A percentile compares a stretch with the other conserved stretches of the same genome.
These are phyloP conservation scores for Mus pahari DNA, from an alignment of 2,113 vertebrate genomes.

Conservation along the genomic window DNA sequence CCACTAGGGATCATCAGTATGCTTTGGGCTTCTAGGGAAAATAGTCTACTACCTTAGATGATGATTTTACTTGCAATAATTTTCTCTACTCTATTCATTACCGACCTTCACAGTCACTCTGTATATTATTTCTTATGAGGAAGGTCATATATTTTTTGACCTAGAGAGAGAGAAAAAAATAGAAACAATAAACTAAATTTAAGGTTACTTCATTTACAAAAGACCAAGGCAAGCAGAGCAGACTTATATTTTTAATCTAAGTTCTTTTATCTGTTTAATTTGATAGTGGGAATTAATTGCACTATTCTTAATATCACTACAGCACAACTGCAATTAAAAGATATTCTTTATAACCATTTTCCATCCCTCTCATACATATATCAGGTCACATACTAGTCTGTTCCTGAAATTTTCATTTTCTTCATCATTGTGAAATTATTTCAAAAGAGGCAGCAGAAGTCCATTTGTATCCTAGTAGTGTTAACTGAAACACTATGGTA, in stretches of 20 bases:
- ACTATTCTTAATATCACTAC: conserved; percentile 61
- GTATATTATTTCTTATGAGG: not conserved
- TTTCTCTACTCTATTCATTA: not conserved
- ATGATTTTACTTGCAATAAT: conserved; percentile 40
- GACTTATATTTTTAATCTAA: conserved; percentile 72
- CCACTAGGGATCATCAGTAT: not conserved
- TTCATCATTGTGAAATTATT: conserved; percentile 50
- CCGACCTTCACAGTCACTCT: conserved; percentile 20
- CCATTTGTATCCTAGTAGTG: conserved; percentile 48
- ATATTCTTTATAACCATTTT: conserved; percentile 21
- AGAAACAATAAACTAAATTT: conserved; percentile 46
- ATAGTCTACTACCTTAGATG: not conserved
- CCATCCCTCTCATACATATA: conserved; percentile 8
- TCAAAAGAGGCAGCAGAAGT: conserved; percentile 40
- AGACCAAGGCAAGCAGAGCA: conserved; percentile 57
- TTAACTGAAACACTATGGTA: not conserved
- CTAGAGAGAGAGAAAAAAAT: not conserved
- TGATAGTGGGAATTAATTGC: conserved; percentile 74
- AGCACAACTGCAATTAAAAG: conserved; percentile 61
- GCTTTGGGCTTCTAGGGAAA: conserved; percentile 28
- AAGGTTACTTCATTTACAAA: conserved; percentile 49
- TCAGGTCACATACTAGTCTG: conserved; percentile 26
- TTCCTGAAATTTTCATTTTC: conserved; percentile 60
- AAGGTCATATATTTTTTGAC: not conserved
- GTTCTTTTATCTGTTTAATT: conserved; percentile 63